These are phyloP conservation scores for Candidula unifasciata DNA, from an alignment of 2,888 invertebrate species.

Conservation along the genomic window DNA sequence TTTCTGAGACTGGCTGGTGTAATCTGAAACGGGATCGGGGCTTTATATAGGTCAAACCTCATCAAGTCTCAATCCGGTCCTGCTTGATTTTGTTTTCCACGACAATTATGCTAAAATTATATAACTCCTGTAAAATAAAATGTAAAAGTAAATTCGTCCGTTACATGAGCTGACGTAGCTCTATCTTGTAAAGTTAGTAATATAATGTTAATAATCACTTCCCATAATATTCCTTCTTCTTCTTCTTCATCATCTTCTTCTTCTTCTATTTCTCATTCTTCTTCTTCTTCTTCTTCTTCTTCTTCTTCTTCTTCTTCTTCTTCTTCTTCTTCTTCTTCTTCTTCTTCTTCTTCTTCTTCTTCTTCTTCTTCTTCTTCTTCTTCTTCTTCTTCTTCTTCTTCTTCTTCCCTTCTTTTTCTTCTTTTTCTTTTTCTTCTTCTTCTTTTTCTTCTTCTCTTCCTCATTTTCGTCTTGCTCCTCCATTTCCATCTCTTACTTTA, in stretches of 20 bases:
- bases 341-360: not conserved
- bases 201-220: no score
- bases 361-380: not conserved
- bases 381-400: not conserved
- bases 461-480: not conserved
- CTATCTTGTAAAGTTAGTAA: no score
- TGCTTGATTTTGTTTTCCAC: no score
- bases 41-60: no score
- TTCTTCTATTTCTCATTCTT: not conserved
- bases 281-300: slow-evolving; percentile 1
- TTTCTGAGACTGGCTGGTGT: no score
- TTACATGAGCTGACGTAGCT: no score
- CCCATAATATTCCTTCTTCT: not conserved
- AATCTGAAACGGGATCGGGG: no score
- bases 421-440: not conserved
- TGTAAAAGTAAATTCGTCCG: no score
- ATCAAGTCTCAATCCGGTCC: no score
- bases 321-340: not conserved
- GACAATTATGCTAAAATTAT: no score
- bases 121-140: no score
- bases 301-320: not conserved
- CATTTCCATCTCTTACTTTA: not conserved
- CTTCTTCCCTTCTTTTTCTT: not conserved
- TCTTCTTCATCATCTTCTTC: not conserved
- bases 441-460: not conserved